Percentiles rank a stretch among this genome's conserved stretches.
These are phyloP conservation scores for Corvus moneduloides DNA, from an alignment of 2,113 vertebrate species.

Conservation along the genomic window DNA sequence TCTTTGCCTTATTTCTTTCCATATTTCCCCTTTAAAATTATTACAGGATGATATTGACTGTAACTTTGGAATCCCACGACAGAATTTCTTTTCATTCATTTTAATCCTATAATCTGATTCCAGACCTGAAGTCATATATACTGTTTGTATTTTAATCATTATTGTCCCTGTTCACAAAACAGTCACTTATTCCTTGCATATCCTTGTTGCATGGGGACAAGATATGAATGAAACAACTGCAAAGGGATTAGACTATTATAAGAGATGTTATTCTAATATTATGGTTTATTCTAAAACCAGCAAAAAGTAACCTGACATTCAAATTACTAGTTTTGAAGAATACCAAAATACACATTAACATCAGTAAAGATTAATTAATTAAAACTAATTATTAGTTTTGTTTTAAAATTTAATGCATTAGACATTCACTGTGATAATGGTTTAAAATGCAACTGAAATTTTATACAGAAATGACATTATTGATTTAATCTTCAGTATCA, in stretches of 20 bases:
- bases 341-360: not conserved
- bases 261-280: not conserved
- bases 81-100: slow-evolving; percentile 61
- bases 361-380: not conserved
- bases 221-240: slow-evolving; percentile 45
- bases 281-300: not conserved
- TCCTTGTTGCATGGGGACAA: slow-evolving; percentile 45
- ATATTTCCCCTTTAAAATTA: slow-evolving; percentile 57
- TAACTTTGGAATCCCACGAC: slow-evolving; percentile 64
- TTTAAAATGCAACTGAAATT: slow-evolving; percentile 3
- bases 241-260: not conserved
- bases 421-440: not conserved
- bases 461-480: slow-evolving; percentile 26
- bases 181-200: slow-evolving; percentile 21
- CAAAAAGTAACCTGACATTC: not conserved
- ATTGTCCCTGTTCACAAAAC: slow-evolving; percentile 53
- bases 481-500: slow-evolving; percentile 53
- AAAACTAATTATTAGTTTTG: slow-evolving; percentile 16
- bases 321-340: not conserved
- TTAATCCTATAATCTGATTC: slow-evolving; percentile 80
- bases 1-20: slow-evolving; percentile 1
- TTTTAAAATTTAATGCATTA: not conserved
- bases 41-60: slow-evolving; percentile 61
- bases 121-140: slow-evolving; percentile 66
- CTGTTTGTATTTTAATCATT: slow-evolving; percentile 73